A percentile compares a stretch with the other conserved stretches of the same genome.
Evolutionary conservation across 1,140 invertebrate species (phyloP).

Genomic region (Alviniconcha marisindica): DNA sequence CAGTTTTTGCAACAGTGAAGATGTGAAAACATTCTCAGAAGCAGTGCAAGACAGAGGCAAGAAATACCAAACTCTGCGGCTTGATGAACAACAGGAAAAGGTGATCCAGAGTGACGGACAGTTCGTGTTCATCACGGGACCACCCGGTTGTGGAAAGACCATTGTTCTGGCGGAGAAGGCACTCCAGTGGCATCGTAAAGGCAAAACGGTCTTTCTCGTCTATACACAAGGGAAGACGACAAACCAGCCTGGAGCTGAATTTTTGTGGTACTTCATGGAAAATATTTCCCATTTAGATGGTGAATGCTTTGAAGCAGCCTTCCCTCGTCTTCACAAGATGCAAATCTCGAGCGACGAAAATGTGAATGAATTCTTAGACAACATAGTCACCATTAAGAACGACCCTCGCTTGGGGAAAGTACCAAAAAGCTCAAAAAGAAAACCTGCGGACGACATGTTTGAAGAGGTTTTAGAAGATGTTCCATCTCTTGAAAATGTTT

Average conservation of each 20-base stretch:
- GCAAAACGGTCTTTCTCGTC: neutral
- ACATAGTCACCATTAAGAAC: neutral
- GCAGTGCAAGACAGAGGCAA: neutral
- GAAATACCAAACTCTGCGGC: neutral
- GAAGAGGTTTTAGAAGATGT: neutral
- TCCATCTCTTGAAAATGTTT: neutral
- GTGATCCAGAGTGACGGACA: neutral
- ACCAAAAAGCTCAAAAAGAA: neutral
- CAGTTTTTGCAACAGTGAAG: constrained; percentile 2
- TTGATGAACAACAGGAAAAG: constrained; percentile 1
- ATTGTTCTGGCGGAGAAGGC: neutral
- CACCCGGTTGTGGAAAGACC: constrained; percentile 17
- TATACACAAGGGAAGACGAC: neutral
- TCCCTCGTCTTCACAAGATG: neutral
- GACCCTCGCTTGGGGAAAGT: neutral
- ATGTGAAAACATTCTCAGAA: neutral
- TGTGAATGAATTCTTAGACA: neutral
- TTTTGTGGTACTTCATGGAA: neutral
- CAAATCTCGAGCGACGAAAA: neutral
- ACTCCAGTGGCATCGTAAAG: neutral
- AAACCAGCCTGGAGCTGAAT: constrained; percentile 11
- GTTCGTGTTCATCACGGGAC: constrained; percentile 10
- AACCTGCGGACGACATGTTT: neutral
- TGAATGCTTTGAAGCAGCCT: neutral
- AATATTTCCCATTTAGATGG: neutral